Evolutionary conservation across 2,797 vertebrate genomes (phyloP), one percentile per base, ranked within the genome.

Genomic region (Pantherophis alleghaniensis): DNA sequence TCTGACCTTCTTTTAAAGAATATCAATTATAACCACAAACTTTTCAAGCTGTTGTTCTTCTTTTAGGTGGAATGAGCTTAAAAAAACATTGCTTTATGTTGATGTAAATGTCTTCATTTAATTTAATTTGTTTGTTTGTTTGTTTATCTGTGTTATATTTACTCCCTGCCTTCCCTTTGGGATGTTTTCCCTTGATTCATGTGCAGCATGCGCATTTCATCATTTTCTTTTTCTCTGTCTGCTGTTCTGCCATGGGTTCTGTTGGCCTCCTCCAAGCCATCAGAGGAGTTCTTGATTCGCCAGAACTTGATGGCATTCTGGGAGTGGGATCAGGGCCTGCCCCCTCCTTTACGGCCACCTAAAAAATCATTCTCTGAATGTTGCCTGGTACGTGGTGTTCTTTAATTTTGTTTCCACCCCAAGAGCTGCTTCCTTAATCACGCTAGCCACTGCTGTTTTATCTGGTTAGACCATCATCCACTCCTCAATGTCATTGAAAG

Each of bases 301-400:
- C 98, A 98, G 98, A 99, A 99, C 97, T 99, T 98, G 97, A 98
- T 99, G 98, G 98, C 98, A 94, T 99, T 99, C 98, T 99, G 98
- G 99, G 98, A 99, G 97, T 99, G 98, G 99, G 98, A 99, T 97
- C 98, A 98, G 97, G 98, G 98, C 79, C 97, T 97, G 95, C 97
- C 98, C 97, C 98, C 97, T 94, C 98, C 98, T 96, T 94, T 98
- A 97, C 98, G 98, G 97, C 98, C 98, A 93, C 98, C 99, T 96
- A 99, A 99, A 99, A 99, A 99, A 97, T 99, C 98, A 96, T 98
- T 98, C 97, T 99, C 99, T 95, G 98, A 98, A 89, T 98, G 98
- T 97, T 99, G 98, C 95, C 98, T 99, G 99, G 99, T 99, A 99
- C 97, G 98, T 99, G 74, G 9, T 24, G 97, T 96, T 97, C 97